Base-by-base conservation (phyloP, 1,140 invertebrate species). In the Pachyrhynchus sulphureomaculatus region DNA sequence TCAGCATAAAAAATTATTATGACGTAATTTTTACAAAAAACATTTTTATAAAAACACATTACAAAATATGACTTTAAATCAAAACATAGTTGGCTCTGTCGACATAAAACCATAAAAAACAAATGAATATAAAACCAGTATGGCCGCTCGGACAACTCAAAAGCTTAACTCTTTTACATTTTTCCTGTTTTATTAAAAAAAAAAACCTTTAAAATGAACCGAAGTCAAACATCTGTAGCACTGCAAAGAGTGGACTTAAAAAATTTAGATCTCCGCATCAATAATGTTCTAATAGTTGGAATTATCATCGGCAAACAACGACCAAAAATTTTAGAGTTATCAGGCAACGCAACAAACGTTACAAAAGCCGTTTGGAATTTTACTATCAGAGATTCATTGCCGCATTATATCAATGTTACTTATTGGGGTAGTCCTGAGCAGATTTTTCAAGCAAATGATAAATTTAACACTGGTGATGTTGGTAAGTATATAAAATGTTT, bases 401-500 rank as follows among this genome's bases (percentile, higher is more conserved):
- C 82, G 2, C 84, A 88, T 72, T 85, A 84, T 20, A 86, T 88
- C 32, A 88, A 89, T 72, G 81, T 82, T 1, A 83, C 86, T 10
- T 83, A 83, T 58, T 89, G 87, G 87, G 86, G 87, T 8, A 78
- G 78, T 18, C 73, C 79, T 33, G 80, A 83, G 62, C 85, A 78
- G 64, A 76, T 88, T 3, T 75, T 77, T 21, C 79, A 80, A 52
- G 75, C 84, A 42, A 80, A 82, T 64, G 78, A 80, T 53, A 79
- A 75, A 56, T 87, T 84, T 75, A 77, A 80, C 44, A 81, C 86
- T 12, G 87, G 87, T 15, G 82, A 83, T 71, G 80, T 88, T 45
- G 59, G 64, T 66, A 58, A 66, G 62, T 53, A 37, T 34, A 6
- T 4, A 6, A 9, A 18, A 45, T 45, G 8, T 21, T 45, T 45